phyloP scores from a whole-genome alignment of 2,113 vertebrate species.

The Percina caprodes region DNA sequence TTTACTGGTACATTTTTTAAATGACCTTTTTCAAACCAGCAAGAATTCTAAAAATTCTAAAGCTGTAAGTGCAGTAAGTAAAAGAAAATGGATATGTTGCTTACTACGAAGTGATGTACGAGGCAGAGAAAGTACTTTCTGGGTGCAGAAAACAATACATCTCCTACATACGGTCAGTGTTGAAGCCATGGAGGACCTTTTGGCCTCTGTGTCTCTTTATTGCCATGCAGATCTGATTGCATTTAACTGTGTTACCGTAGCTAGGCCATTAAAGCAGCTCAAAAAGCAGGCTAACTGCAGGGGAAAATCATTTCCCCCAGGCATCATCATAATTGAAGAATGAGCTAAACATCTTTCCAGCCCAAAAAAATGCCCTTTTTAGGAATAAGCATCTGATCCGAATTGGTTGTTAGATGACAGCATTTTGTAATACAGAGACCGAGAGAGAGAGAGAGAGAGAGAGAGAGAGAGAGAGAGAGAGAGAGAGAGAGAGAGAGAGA shows the following conservation, averaged over 20 bases:
- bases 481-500: conserved; percentile 51
- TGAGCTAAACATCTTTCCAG: conserved; percentile 69
- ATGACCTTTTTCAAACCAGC: background rate
- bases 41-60: conserved; percentile 19
- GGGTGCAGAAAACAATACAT: conserved; percentile 14
- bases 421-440: conserved; percentile 34
- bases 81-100: background rate
- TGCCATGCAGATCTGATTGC: conserved; percentile 43
- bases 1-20: conserved; percentile 10
- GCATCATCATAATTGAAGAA: conserved; percentile 74
- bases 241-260: conserved; percentile 57
- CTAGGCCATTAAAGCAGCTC: conserved; percentile 43
- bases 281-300: conserved; percentile 48
- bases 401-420: conserved; percentile 76
- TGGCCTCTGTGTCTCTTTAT: background rate
- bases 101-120: conserved; percentile 35
- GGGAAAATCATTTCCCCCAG: conserved; percentile 56
- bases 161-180: conserved; percentile 1
- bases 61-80: conserved; percentile 18
- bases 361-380: conserved; percentile 77
- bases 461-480: conserved; percentile 51
- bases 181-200: conserved; percentile 18
- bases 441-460: conserved; percentile 48
- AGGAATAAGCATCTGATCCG: conserved; percentile 78
- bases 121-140: background rate